Base-by-base conservation (phyloP, 1,140 invertebrate species). In the Neelides sp. region DNA sequence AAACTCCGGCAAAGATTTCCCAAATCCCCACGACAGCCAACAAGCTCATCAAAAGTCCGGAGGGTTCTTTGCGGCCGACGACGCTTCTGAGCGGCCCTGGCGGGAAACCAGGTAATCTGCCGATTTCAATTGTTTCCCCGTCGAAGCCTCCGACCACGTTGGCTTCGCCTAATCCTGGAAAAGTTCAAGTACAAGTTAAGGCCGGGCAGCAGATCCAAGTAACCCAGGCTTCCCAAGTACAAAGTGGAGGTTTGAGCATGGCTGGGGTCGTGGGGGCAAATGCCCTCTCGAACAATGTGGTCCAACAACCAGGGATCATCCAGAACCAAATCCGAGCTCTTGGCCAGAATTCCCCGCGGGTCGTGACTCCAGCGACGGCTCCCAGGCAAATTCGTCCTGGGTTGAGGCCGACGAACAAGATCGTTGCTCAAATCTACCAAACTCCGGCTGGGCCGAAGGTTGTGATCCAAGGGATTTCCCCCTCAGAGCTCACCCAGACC, bases 401-500 rank as follows among this genome's bases (percentile, higher is more conserved):
- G n/a, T n/a, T n/a, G n/a, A n/a, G n/a, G n/a, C n/a, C n/a, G 2
- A 30, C 49, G 15, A 28, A 41, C 24, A 57, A 59, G 23, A 55
- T 55, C 2, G 49, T 55, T 20, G 50, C 48, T 10, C 71, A 80
- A 65, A 82, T 88, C 12, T 81, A 87, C 59, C 82, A 85, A 64
- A 86, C 83, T 0, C 75, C 76, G 28, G 79, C 85, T 58, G 85
- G 85, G 0, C 84, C 84, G 2, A 73, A 83, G 49, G 88, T 90
- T 54, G 82, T 88, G 3, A 63, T 89, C 15, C 84, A 88, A 65
- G 85, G 85, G 4, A 65, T 88, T 3, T 80, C 84, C 52, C 82
- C 83, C 0, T 78, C 82, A 40, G 80, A 85, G 54, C 80, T 89
- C 52, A 83, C 84, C 0, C 78, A 76, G 1, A 80, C 84, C 51